Conservation (phyloP, 1,140 invertebrate species). For the Anoplolepis gracilipes region DNA sequence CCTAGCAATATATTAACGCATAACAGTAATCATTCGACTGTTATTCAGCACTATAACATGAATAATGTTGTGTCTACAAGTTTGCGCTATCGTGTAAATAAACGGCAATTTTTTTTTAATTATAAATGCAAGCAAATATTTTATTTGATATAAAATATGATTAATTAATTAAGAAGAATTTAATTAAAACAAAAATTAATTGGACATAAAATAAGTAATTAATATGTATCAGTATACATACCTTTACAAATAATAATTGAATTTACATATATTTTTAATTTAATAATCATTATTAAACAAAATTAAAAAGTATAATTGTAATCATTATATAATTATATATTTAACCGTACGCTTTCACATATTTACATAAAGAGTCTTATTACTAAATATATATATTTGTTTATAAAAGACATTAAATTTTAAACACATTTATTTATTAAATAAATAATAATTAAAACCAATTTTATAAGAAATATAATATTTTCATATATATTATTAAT, state of each 20-base stretch:
- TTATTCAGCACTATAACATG: background rate
- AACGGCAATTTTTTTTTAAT: background rate
- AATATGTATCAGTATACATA: background rate
- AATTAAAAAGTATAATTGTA: background rate
- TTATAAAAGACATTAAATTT: background rate
- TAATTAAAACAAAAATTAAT: too few relatives aligned
- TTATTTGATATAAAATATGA: too few relatives aligned
- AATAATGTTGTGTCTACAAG: background rate
- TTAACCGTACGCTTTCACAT: too few relatives aligned
- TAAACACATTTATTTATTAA: background rate
- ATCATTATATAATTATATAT: too few relatives aligned
- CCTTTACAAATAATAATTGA: background rate
- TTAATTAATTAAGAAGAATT: too few relatives aligned
- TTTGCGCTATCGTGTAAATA: background rate
- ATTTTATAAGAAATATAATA: background rate
- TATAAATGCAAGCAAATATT: background rate
- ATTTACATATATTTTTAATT: background rate
- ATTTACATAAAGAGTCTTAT: background rate
- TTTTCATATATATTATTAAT: constrained; percentile 20
- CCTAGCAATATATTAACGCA: constrained; percentile 12
- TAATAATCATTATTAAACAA: background rate
- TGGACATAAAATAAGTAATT: background rate
- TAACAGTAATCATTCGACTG: background rate
- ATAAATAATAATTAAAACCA: background rate
- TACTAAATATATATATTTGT: background rate